Conservation (phyloP, 2,113 vertebrate genomes). For the Ctenomys sociabilis region DNA sequence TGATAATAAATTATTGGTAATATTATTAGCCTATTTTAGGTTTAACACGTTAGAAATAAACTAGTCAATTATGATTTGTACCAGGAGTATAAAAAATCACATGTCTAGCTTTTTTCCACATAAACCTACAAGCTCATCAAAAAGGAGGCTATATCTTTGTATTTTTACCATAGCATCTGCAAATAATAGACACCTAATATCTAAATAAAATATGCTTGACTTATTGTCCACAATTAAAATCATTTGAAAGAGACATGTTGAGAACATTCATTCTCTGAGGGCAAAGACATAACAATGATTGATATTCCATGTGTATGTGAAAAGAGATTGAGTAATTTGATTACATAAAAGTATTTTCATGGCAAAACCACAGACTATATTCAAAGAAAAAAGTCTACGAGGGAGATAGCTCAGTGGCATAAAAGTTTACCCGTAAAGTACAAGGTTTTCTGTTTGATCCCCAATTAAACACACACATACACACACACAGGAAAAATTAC, state of each 20-base stretch:
- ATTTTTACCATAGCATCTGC: neutral
- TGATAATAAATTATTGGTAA: neutral
- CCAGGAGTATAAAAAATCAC: neutral
- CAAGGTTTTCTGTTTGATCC: too few relatives aligned
- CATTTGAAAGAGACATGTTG: neutral
- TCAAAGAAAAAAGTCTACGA: slow-evolving; percentile 2
- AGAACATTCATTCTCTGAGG: neutral
- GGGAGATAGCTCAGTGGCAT: too few relatives aligned
- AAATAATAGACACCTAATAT: neutral
- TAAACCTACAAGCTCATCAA: neutral
- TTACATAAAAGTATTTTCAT: neutral
- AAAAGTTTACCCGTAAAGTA: too few relatives aligned
- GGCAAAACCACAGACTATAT: neutral
- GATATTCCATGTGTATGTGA: neutral
- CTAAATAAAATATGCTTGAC: slow-evolving; percentile 21
- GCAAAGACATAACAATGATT: neutral
- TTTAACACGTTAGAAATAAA: slow-evolving; percentile 11
- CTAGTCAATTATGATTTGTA: neutral
- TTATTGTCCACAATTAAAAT: slow-evolving; percentile 39
- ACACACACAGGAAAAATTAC: too few relatives aligned
- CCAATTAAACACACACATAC: too few relatives aligned
- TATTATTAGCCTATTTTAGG: neutral
- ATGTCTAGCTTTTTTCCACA: neutral
- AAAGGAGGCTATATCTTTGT: neutral
- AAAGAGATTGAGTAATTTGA: slow-evolving; percentile 21